Evolutionary conservation across 2,797 vertebrate species (phyloP), one percentile per base, ranked within the genome.

Genomic region (Muraenolepis orangiensis): DNA sequence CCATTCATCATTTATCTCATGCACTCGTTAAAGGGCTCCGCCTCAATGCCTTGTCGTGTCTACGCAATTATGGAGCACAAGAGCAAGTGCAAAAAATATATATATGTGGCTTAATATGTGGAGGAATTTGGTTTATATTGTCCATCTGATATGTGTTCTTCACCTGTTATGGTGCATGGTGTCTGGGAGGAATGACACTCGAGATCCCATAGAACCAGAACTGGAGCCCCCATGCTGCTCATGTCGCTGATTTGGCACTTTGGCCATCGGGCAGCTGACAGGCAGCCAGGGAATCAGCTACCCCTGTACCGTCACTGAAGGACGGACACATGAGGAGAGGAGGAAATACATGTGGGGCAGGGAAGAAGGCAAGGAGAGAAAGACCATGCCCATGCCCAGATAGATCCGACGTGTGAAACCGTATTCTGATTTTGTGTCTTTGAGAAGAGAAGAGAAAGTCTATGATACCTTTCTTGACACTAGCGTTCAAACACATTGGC

Each of bases 1-100:
- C 82, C 67, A 70, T 74, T 66, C 79, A 79, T 72, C n/a, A n/a
- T 85, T 87, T 76, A 85, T 80, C 70, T 30, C 14, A 42, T 42
- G 40, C 40, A 16, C 40, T 42, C 16, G 1, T 1, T 14, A 42
- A 42, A 26, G 71, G 75, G 76, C 77, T 87, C 76, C 76, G 57
- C 74, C 4, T 20, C 80, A 81, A 81, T 2, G 16, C 74, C 61
- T 57, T 61, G 74, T 77, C 68, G 70, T 34, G 61, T 85, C 80
- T 81, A 84, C 79, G 30, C n/a, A 79, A 71, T 77, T 80, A 75
- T 80, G 81, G 79, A 85, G 7, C 76, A 81, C 77, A 73, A 77
- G 70, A 66, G 51, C 36, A 57, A 46, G 28, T 30, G 72, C 40
- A 67, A 13, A 61, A 28, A 23, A 10, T 5, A 66, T n/a, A n/a